phyloP scores from a whole-genome alignment of 2,797 vertebrate genomes.

The Mycteria americana region DNA sequence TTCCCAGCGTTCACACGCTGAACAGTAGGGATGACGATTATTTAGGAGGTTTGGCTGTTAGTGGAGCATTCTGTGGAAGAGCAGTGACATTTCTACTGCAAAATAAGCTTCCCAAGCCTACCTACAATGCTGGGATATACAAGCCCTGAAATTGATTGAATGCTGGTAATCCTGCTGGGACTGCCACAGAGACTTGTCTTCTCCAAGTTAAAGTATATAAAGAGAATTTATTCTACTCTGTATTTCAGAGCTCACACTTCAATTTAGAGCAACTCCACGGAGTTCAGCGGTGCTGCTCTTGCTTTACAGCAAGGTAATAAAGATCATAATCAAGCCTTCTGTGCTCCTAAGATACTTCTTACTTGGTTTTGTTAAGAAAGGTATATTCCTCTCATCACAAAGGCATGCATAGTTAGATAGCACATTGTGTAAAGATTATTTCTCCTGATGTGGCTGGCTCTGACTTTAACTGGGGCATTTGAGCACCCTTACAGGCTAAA shows the following conservation, averaged over 20 bases:
- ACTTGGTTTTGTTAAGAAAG: slow-evolving; percentile 3
- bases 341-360: slow-evolving; percentile 1
- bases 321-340: slow-evolving; percentile 45
- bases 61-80: slow-evolving; percentile 1
- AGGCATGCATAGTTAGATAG: slow-evolving; percentile 4
- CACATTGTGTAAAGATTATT: neutral
- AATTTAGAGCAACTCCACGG: neutral
- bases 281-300: neutral
- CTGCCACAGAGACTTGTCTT: neutral
- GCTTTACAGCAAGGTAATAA: slow-evolving; percentile 46
- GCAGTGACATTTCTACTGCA: slow-evolving; percentile 12
- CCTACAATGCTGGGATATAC: neutral
- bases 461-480: neutral
- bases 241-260: slow-evolving; percentile 43
- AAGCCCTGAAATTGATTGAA: neutral
- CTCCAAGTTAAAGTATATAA: neutral
- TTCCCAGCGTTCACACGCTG: neutral
- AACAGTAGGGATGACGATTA: neutral
- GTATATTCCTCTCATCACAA: slow-evolving; percentile 10
- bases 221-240: slow-evolving; percentile 26
- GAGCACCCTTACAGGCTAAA: neutral
- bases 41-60: slow-evolving; percentile 33
- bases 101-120: slow-evolving; percentile 13
- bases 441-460: neutral
- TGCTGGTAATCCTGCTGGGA: neutral